Conservation (phyloP, 2,888 invertebrate species). For the Auanema sp. region DNA sequence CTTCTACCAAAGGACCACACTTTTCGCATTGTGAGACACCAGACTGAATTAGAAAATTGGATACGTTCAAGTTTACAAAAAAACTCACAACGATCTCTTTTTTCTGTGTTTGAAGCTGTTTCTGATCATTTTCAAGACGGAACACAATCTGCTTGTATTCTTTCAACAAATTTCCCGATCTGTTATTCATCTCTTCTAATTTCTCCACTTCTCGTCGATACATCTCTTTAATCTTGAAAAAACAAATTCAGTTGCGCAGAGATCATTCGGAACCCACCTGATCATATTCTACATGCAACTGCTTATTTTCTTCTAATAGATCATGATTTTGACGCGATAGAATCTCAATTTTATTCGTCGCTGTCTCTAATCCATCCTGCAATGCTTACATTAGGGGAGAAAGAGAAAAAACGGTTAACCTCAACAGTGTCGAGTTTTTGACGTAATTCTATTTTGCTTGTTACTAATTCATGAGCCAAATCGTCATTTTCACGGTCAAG, state of each 20-base stretch:
- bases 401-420: constrained; percentile 35
- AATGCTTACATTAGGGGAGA: not conserved
- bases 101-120: constrained; percentile 49
- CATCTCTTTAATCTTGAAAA: constrained; percentile 71
- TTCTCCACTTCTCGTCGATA: constrained; percentile 75
- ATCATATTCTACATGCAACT: constrained; percentile 73
- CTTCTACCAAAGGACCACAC: constrained; percentile 39
- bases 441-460: constrained; percentile 69
- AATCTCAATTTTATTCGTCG: constrained; percentile 46
- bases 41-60: constrained; percentile 20
- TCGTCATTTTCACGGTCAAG: constrained; percentile 72
- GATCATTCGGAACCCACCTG: constrained; percentile 58
- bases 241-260: too few relatives aligned
- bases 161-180: constrained; percentile 63
- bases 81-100: constrained; percentile 47
- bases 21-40: constrained; percentile 40
- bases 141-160: constrained; percentile 46
- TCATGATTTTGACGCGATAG: constrained; percentile 70
- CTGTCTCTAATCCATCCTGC: constrained; percentile 38
- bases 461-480: constrained; percentile 71
- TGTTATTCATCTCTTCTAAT: constrained; percentile 60
- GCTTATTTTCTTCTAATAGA: constrained; percentile 74
- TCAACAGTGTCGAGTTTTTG: constrained; percentile 67
- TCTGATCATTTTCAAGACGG: too few relatives aligned
- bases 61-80: constrained; percentile 1